Evolutionary conservation across 2,113 vertebrate genomes (phyloP).

Genomic region (Pelusios castaneus): DNA sequence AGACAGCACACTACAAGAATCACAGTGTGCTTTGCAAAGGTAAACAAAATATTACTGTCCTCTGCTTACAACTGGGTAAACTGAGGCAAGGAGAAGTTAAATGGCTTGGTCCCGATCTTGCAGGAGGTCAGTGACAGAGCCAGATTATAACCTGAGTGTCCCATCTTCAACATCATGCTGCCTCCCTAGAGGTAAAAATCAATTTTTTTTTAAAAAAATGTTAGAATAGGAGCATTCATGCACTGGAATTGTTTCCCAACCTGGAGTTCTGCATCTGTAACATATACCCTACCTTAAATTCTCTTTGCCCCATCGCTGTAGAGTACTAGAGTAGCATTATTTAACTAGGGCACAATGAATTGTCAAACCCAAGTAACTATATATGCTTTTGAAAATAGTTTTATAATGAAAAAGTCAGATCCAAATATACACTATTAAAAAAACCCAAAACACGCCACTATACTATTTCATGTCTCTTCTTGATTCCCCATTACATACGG

Average conservation of each 20-base stretch:
- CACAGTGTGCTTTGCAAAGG: background rate
- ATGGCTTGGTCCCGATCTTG: background rate
- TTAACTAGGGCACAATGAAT: conserved; percentile 40
- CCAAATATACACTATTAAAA: background rate
- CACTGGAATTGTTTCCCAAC: background rate
- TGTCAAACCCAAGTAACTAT: conserved; percentile 8
- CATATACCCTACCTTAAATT: background rate
- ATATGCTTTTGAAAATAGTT: conserved; percentile 15
- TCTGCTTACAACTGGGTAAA: background rate
- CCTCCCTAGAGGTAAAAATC: accelerated
- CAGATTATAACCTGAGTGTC: background rate
- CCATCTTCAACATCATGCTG: background rate
- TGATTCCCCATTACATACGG: background rate
- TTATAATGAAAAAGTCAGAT: background rate
- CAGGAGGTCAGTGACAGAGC: background rate
- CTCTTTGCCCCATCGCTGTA: background rate
- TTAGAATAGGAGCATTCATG: background rate
- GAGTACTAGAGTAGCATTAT: conserved; percentile 5
- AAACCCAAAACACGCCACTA: conserved; percentile 10
- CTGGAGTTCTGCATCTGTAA: accelerated
- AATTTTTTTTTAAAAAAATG: background rate
- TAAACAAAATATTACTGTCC: background rate
- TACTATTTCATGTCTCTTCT: background rate
- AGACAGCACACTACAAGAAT: background rate
- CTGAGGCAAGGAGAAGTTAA: background rate